phyloP scores from a whole-genome alignment of 2,888 invertebrate species.

The Cerastis rubricosa region DNA sequence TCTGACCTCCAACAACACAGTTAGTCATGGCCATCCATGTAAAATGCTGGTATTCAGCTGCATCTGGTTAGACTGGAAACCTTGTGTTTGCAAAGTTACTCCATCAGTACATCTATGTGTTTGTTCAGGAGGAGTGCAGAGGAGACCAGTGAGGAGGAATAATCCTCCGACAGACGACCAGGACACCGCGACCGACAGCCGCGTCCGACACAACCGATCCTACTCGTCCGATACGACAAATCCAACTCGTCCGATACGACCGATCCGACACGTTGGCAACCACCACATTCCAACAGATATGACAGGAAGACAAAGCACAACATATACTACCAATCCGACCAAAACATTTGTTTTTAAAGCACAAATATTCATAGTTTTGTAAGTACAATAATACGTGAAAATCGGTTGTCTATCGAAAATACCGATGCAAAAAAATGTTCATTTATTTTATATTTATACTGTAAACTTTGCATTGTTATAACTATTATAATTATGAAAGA shows the following conservation, averaged over 20 bases:
- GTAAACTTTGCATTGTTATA: background rate
- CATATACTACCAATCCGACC: background rate
- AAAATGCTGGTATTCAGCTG: too few relatives aligned
- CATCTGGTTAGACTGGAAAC: too few relatives aligned
- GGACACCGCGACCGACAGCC: conserved; percentile 41
- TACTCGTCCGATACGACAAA: conserved; percentile 12
- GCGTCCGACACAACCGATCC: conserved; percentile 22
- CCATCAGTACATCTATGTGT: background rate
- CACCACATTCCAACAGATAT: background rate
- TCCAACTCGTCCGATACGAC: conserved; percentile 10
- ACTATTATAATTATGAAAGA: background rate
- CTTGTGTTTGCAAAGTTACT: background rate
- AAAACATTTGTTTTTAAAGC: background rate
- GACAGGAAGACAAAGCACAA: background rate
- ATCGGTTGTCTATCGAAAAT: background rate
- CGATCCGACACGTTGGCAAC: background rate
- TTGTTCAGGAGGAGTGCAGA: conserved; percentile 51
- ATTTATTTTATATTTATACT: background rate
- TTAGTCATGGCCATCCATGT: too few relatives aligned
- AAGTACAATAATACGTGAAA: conserved; percentile 6
- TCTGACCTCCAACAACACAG: too few relatives aligned
- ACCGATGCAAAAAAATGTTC: background rate
- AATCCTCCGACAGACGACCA: conserved; percentile 40
- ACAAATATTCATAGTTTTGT: conserved; percentile 2
- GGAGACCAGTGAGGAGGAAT: conserved; percentile 38